Evolutionary conservation across 2,888 invertebrate species (phyloP), one percentile per base, ranked within the genome.

Genomic region (Pardosa pseudoannulata): DNA sequence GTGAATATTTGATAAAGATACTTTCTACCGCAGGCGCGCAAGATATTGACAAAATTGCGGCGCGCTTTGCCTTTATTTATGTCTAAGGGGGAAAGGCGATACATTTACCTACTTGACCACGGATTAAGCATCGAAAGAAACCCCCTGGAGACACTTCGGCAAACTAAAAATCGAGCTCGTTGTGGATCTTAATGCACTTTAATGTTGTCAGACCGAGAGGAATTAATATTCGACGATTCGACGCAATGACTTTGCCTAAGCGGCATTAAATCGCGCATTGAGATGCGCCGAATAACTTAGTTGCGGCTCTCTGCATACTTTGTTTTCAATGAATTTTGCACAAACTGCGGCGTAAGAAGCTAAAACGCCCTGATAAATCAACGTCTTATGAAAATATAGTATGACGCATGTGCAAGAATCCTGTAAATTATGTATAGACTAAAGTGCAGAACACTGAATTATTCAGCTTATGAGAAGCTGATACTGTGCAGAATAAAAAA

Each of bases 1-100:
- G 23, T 87, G 87, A 87, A 87, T 87, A 79, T 80, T 87, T 87
- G 75, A 87, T 87, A 78, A 80, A 73, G 85, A 79, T 67, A 81
- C 81, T 81, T 81, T 81, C 68, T 75, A 75, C 72, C 79, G 46
- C 78, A 27, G 39, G 79, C 81, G 73, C 81, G 68, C 41, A 36
- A 70, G 68, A 75, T 81, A 81, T 81, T 81, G 81, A 81, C 81
- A 81, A 74, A 81, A 81, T 81, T 81, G 41, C 56, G 67, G 67
- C 46, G 41, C 67, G 28, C 36, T 62, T 62, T 41, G 56, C 81
- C 73, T 46, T 79, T 79, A 79, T 72, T 79, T 79, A 72, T 62
- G 62, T 73, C 78, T 78, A 27, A 85, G 32, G 71, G 83, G 71
- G 62, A 68, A 67, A 23, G 68, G 23, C 32, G 68, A 74, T 56